A percentile compares a stretch with the other conserved stretches of the same genome.
These are phyloP conservation scores for Epizoanthus scotinus DNA, from an alignment of 92 coral and sea anemone species.

Conservation along the genomic window DNA sequence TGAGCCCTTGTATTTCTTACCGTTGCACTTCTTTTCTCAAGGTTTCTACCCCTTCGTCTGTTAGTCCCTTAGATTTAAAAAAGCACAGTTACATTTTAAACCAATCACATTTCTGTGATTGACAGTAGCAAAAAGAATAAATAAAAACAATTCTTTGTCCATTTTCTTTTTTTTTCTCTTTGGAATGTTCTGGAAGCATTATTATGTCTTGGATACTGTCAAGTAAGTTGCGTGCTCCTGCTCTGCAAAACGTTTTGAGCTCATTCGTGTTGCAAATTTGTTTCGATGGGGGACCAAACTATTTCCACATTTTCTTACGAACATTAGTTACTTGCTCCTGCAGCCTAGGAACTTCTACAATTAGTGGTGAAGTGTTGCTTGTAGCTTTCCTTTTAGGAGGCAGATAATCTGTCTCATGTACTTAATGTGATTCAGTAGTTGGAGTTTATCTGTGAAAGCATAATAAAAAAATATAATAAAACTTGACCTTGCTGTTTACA, in stretches of 20 bases:
- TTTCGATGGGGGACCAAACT: slow-evolving; percentile 2
- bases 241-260: neutral
- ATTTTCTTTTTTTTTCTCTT: slow-evolving; percentile 4
- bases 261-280: neutral
- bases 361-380: too few relatives aligned
- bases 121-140: slow-evolving; percentile 1
- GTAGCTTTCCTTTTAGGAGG: neutral
- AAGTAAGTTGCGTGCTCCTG: neutral
- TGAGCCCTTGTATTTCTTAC: neutral
- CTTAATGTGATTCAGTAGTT: neutral
- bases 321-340: slow-evolving; percentile 1
- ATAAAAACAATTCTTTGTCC: neutral
- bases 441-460: neutral
- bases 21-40: neutral
- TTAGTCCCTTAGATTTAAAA: neutral
- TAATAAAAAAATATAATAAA: neutral
- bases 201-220: neutral
- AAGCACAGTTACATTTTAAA: neutral
- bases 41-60: slow-evolving; percentile 9
- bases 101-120: slow-evolving; percentile 22
- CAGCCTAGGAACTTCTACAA: neutral
- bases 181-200: slow-evolving; percentile 6
- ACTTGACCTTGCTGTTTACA: too few relatives aligned
- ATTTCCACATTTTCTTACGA: slow-evolving; percentile 5
- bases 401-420: neutral